These are phyloP conservation scores for Drosophila burlai DNA, from an alignment of 1,140 invertebrate species.

Conservation along the genomic window DNA sequence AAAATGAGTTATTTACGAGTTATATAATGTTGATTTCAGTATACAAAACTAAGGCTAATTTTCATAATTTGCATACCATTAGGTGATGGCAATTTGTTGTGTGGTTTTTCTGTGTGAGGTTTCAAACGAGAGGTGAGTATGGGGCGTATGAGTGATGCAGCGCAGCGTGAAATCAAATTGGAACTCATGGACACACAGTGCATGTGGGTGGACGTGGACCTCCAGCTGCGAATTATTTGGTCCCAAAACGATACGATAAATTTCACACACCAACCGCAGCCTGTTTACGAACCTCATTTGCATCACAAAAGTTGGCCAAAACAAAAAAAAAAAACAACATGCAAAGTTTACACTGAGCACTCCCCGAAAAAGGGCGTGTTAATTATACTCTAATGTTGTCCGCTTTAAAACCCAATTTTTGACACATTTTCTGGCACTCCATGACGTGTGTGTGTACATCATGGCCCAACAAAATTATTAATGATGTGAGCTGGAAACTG, in stretches of 20 bases:
- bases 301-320: constrained; percentile 82
- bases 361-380: constrained; percentile 70
- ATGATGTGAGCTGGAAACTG: constrained; percentile 53
- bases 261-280: constrained; percentile 37
- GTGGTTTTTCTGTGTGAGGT: constrained; percentile 14
- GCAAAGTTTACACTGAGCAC: not conserved
- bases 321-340: not conserved
- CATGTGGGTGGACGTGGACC: constrained; percentile 59
- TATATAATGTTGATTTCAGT: constrained; percentile 9
- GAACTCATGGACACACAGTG: constrained; percentile 12
- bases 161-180: constrained; percentile 66
- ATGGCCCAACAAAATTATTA: constrained; percentile 27
- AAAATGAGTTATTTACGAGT: constrained; percentile 55
- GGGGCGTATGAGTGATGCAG: constrained; percentile 67
- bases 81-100: constrained; percentile 36
- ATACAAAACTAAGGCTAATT: constrained; percentile 48
- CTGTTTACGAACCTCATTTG: constrained; percentile 67
- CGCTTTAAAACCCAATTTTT: constrained; percentile 62
- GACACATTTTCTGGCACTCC: constrained; percentile 50
- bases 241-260: constrained; percentile 64
- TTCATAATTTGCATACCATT: constrained; percentile 63
- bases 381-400: constrained; percentile 80
- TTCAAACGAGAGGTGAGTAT: constrained; percentile 2
- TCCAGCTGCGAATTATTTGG: constrained; percentile 59
- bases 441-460: constrained; percentile 11